Conservation (phyloP, 2,113 vertebrate genomes). For the Shinisaurus crocodilurus region DNA sequence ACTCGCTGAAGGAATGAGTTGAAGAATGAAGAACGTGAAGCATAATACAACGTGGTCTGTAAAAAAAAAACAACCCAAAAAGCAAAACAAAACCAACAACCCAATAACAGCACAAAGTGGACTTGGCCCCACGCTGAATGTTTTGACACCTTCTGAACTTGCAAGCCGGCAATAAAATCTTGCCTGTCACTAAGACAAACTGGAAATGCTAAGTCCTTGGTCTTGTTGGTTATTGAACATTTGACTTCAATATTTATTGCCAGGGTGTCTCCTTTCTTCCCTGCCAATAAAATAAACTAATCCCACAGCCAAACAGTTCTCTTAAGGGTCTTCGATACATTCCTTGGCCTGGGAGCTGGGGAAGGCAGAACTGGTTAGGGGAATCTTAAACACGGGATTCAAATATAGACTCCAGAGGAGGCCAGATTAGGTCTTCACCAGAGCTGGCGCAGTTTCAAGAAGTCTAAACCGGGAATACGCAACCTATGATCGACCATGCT, state of each 20-base stretch:
- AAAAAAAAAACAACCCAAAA: not conserved
- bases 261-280: conserved; percentile 16
- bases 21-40: not conserved
- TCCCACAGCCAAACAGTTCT: conserved; percentile 11
- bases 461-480: not conserved
- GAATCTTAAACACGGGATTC: not conserved
- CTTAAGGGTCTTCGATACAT: conserved; percentile 7
- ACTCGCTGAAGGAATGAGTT: not conserved
- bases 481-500: no score
- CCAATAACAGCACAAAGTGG: not conserved
- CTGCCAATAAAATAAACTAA: conserved; percentile 38
- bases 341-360: not conserved
- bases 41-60: not conserved
- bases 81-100: no score
- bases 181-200: conserved; percentile 36
- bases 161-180: conserved; percentile 24
- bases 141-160: conserved; percentile 29
- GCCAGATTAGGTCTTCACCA: not conserved
- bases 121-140: conserved; percentile 8
- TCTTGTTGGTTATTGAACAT: conserved; percentile 27
- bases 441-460: not conserved
- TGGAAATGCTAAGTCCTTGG: conserved; percentile 37
- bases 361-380: not conserved
- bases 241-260: conserved; percentile 32
- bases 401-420: not conserved